Percentiles rank a stretch among this genome's conserved stretches.
Evolutionary conservation across 2,797 vertebrate genomes (phyloP).

Genomic region (Hemibagrus guttatus): DNA sequence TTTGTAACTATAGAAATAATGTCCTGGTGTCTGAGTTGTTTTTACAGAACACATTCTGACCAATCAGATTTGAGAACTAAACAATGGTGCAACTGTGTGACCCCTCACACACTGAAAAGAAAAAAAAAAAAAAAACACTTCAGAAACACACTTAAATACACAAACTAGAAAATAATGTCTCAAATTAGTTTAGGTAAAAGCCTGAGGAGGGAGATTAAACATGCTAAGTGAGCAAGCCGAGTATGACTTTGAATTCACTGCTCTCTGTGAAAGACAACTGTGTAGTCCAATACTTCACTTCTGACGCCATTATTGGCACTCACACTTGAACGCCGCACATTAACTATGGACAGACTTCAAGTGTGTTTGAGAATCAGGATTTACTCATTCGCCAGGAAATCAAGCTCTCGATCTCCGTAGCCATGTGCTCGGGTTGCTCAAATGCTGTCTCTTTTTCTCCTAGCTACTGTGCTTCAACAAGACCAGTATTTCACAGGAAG

Average conservation of each 20-base stretch:
- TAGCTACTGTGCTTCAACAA: not conserved
- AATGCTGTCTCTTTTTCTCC: not conserved
- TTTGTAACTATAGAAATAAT: not conserved
- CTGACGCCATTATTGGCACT: too few species aligned
- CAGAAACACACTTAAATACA: not conserved
- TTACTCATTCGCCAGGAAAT: not conserved
- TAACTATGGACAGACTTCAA: not conserved
- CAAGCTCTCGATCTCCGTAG: not conserved
- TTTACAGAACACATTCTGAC: not conserved
- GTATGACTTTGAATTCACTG: not conserved
- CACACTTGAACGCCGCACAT: not conserved
- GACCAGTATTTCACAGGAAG: constrained; percentile 13
- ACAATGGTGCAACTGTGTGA: not conserved
- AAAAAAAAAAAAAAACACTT: not conserved
- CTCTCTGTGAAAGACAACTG: not conserved
- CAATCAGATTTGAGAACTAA: not conserved
- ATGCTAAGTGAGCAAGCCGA: not conserved
- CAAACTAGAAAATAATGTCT: not conserved
- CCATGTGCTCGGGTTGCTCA: not conserved
- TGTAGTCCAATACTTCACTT: too few species aligned
- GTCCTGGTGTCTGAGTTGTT: too few species aligned
- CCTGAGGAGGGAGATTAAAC: not conserved
- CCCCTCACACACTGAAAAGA: not conserved
- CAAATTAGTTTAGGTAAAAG: not conserved
- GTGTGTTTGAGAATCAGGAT: not conserved